Percentiles rank a stretch among this genome's conserved stretches.
Evolutionary conservation across 2,797 vertebrate species (phyloP).

Genomic region (Xerus rutilus): DNA sequence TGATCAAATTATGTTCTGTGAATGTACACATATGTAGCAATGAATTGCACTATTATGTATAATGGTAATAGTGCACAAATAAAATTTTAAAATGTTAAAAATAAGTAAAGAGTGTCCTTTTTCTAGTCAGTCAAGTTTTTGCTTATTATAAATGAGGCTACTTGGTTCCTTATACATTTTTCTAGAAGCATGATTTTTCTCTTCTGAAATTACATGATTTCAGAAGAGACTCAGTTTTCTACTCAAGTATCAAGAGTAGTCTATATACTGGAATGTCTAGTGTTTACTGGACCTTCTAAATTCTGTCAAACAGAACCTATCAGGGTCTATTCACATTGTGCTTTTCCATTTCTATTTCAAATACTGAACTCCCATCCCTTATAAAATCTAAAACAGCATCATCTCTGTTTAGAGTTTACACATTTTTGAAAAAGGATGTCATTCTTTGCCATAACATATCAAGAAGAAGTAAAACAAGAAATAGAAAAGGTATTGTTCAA

Average conservation of each 20-base stretch:
- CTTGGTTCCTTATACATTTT: background rate
- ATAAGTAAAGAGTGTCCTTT: background rate
- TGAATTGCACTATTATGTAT: no score
- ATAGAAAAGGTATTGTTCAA: background rate
- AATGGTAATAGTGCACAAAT: no score
- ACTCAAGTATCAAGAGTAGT: accelerated
- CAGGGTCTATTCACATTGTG: accelerated
- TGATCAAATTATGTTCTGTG: no score
- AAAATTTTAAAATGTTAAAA: no score
- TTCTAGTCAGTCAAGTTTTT: background rate
- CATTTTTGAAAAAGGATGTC: constrained; percentile 9
- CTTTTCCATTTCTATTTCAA: background rate
- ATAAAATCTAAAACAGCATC: background rate
- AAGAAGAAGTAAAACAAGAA: constrained; percentile 18
- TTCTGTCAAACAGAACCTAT: background rate
- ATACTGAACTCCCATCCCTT: background rate
- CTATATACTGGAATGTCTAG: background rate
- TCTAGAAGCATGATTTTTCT: background rate
- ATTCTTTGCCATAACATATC: background rate
- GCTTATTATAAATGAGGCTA: background rate
- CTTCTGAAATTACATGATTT: background rate
- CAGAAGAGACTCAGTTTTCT: background rate
- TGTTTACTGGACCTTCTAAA: background rate
- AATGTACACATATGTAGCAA: no score
- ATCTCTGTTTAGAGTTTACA: background rate